A percentile compares a stretch with the other conserved stretches of the same genome.
Conservation (phyloP, 1,140 invertebrate species). For the Drosophila teissieri region DNA sequence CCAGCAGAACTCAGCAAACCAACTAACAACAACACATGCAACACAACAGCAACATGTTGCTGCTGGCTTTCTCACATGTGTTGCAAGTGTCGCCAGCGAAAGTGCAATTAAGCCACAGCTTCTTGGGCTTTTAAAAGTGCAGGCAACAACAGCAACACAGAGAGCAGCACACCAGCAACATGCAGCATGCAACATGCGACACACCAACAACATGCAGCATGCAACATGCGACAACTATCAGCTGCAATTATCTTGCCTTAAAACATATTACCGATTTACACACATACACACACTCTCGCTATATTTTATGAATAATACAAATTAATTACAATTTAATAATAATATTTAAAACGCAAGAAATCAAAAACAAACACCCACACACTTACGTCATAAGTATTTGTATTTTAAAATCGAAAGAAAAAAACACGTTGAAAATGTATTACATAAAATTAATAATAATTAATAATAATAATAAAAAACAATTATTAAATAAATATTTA, state of each 20-base stretch:
- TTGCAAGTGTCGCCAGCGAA: slow-evolving; percentile 43
- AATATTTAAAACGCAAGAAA: slow-evolving; percentile 48
- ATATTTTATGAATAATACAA: slow-evolving; percentile 62
- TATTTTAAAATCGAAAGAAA: slow-evolving; percentile 68
- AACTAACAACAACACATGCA: slow-evolving; percentile 25
- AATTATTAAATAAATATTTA: slow-evolving; percentile 53
- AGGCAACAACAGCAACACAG: slow-evolving; percentile 9
- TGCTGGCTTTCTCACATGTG: background rate
- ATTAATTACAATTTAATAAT: slow-evolving; percentile 74
- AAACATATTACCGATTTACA: slow-evolving; percentile 40
- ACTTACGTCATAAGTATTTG: slow-evolving; percentile 71
- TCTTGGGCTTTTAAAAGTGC: slow-evolving; percentile 62
- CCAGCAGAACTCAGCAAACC: slow-evolving; percentile 12
- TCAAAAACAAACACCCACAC: slow-evolving; percentile 36
- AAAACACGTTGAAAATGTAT: slow-evolving; percentile 80
- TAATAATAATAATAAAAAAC: slow-evolving; percentile 57
- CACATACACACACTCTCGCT: slow-evolving; percentile 30
- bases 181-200: slow-evolving; percentile 5
- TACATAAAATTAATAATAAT: slow-evolving; percentile 72
- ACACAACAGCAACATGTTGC: slow-evolving; percentile 30
- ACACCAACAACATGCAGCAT: slow-evolving; percentile 21
- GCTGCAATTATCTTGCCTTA: slow-evolving; percentile 79
- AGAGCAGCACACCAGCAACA: slow-evolving; percentile 35
- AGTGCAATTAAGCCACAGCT: slow-evolving; percentile 77
- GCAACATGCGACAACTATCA: slow-evolving; percentile 30